phyloP scores from a whole-genome alignment of 2,797 vertebrate species.

The Gorsachius magnificus region DNA sequence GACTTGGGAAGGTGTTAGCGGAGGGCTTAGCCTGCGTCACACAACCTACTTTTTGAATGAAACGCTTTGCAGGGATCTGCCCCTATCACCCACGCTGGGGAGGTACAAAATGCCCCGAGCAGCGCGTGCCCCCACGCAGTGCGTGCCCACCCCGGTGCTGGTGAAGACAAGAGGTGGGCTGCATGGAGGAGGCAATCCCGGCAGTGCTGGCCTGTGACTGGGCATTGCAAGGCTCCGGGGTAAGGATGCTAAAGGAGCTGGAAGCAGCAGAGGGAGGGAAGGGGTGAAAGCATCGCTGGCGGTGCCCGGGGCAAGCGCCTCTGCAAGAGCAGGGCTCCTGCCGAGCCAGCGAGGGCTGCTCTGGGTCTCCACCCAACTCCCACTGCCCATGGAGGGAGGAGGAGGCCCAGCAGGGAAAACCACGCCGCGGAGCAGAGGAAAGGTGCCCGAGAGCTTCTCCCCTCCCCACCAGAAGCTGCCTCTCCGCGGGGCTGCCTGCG shows the following conservation, averaged over 20 bases:
- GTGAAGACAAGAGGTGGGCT: not conserved
- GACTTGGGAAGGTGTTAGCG: not conserved
- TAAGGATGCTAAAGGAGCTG: not conserved
- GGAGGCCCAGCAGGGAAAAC: not conserved
- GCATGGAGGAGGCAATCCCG: not conserved
- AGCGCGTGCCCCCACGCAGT: not conserved
- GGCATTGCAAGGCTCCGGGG: not conserved
- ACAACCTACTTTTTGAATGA: no score
- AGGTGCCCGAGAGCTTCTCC: not conserved
- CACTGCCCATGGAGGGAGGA: fast-evolving
- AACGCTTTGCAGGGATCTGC: not conserved
- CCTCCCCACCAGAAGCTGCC: not conserved
- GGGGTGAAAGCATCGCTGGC: fast-evolving
- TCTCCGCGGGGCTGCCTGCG: fast-evolving
- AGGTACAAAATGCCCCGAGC: not conserved
- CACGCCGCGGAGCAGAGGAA: fast-evolving
- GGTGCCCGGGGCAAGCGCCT: not conserved
- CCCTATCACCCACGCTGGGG: fast-evolving
- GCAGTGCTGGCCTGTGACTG: not conserved
- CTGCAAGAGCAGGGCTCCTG: not conserved
- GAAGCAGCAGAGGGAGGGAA: not conserved
- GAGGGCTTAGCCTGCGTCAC: fast-evolving
- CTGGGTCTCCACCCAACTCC: not conserved
- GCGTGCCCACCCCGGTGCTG: fast-evolving
- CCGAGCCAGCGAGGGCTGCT: fast-evolving